These are phyloP conservation scores for Oreocharis arfaki DNA, from an alignment of 2,113 vertebrate species.

Conservation along the genomic window DNA sequence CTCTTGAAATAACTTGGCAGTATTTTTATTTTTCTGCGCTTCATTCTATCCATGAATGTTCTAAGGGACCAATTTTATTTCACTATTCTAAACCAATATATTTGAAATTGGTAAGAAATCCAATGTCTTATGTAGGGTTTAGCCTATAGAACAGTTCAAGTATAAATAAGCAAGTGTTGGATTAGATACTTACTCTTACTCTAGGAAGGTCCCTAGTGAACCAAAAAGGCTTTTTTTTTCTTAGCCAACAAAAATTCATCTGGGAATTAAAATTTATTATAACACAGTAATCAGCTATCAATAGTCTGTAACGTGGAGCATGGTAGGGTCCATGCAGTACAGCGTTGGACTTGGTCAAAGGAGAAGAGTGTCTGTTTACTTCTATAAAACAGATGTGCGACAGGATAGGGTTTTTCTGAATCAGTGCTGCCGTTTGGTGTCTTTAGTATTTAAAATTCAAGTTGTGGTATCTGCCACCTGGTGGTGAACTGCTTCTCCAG, in stretches of 20 bases:
- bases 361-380: neutral
- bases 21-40: neutral
- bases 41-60: neutral
- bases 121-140: neutral
- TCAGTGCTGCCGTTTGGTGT: neutral
- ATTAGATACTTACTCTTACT: neutral
- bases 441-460: neutral
- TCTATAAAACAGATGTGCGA: fast-evolving
- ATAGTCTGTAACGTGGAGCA: neutral
- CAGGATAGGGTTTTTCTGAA: neutral
- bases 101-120: neutral
- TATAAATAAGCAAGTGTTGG: neutral
- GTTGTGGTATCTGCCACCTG: neutral
- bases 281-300: neutral
- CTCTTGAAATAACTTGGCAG: neutral
- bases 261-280: neutral
- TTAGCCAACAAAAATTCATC: neutral
- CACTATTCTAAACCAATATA: neutral
- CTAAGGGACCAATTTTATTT: neutral
- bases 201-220: neutral
- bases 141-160: neutral
- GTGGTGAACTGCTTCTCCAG: neutral
- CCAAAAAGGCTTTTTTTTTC: neutral
- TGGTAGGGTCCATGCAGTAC: neutral
- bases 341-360: neutral